Conservation (phyloP, 2,797 vertebrate genomes). For the Holocentrus rufus region DNA sequence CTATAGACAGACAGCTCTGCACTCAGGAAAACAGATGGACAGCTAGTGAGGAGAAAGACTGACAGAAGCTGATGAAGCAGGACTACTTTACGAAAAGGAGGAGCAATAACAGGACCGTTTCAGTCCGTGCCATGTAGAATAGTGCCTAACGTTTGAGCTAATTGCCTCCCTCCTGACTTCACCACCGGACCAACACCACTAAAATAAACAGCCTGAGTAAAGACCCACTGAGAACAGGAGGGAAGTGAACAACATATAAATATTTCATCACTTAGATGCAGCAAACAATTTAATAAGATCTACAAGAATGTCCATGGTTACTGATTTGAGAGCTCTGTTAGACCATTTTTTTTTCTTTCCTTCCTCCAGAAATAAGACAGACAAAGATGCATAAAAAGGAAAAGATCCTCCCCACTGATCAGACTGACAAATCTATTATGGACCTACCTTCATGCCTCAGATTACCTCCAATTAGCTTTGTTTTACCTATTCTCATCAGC, state of each 20-base stretch:
- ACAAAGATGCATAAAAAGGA: too few relatives aligned
- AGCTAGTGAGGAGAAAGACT: not conserved
- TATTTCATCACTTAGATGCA: not conserved
- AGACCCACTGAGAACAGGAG: not conserved
- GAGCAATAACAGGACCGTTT: constrained; percentile 17
- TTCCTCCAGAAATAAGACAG: too few relatives aligned
- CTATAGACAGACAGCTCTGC: not conserved
- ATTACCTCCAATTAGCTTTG: too few relatives aligned
- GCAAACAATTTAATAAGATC: not conserved
- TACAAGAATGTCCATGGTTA: too few relatives aligned
- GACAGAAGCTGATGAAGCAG: constrained; percentile 1
- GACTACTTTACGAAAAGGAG: not conserved
- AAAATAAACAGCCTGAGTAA: constrained; percentile 31
- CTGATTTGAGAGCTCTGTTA: too few relatives aligned
- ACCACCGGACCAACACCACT: constrained; percentile 32
- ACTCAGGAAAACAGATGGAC: not conserved
- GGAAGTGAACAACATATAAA: not conserved
- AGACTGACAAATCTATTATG: too few relatives aligned
- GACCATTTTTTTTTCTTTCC: too few relatives aligned
- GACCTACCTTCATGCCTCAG: too few relatives aligned
- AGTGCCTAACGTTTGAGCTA: constrained; percentile 54
- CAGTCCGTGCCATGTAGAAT: constrained; percentile 13
- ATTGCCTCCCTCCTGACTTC: constrained; percentile 55
- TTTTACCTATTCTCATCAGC: constrained; percentile 1
- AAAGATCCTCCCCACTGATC: too few relatives aligned